Evolutionary conservation across 2,888 invertebrate species (phyloP), one percentile per base, ranked within the genome.

Genomic region (Yponomeuta evonymella): DNA sequence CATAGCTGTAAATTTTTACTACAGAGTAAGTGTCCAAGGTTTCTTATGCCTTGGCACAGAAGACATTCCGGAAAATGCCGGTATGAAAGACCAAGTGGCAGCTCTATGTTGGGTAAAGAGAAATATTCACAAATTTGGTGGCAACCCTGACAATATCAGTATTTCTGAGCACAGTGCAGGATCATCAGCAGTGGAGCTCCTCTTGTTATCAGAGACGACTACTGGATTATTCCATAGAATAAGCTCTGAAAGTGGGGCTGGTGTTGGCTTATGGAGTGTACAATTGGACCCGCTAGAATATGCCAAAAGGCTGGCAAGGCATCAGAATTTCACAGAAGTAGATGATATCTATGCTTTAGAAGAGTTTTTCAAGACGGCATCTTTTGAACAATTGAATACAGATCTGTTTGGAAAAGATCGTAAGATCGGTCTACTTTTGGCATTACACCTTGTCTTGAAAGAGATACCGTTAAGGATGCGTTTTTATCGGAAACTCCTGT

Each of bases 81-180:
- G 85, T 4, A 78, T 87, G 79, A 88, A 88, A 74, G 88, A 89
- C 71, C 86, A 86, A 75, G 79, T 88, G 1, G 82, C 84, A 0
- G 73, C 84, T 43, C 75, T 88, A 12, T 78, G 77, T 0, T 86
- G 85, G 86, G 81, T 86, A 0, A 77, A 84, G 66, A 76, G 75
- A 9, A 87, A 88, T 71, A 86, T 89, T 67, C 84, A 76, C 0
- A 75, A 71, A 2, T 88, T 86, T 68, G 84, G 86, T 15, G 88
- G 88, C 0, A 83, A 88, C 43, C 83, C 88, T 48, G 72, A 84
- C 48, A 86, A 88, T 69, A 80, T 89, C 1, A 87, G 86, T 1
- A 72, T 89, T 62, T 72, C 71, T 2, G 88, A 85, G 0, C 82
- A 74, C 58, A 87, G 87, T 71, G 84, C 89, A 9, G 89, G 89